A percentile compares a stretch with the other conserved stretches of the same genome.
Evolutionary conservation across 2,797 vertebrate species (phyloP).

Genomic region (Natrix natrix): DNA sequence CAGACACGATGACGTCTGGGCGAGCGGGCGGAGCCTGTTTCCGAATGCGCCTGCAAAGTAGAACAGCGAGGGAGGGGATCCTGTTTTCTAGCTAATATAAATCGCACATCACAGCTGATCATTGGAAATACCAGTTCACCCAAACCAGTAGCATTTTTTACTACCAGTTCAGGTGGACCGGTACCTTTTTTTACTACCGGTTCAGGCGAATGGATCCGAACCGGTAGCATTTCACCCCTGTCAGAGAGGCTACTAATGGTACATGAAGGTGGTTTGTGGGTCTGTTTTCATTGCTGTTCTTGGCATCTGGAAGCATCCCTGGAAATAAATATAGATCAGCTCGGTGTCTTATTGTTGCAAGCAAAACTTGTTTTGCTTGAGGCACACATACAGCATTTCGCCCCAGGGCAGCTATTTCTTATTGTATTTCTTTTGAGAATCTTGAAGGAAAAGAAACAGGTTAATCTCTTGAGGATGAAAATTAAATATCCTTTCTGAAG

Average conservation of each 20-base stretch:
- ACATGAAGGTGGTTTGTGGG: not conserved
- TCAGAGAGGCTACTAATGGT: not conserved
- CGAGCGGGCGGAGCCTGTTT: too few relatives aligned
- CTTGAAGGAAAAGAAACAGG: slow-evolving; percentile 2
- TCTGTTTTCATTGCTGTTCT: not conserved
- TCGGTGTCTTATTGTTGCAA: not conserved
- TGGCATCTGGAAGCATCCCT: not conserved
- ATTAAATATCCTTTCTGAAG: slow-evolving; percentile 34
- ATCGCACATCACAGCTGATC: too few relatives aligned
- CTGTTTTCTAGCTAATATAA: too few relatives aligned
- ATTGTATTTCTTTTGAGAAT: slow-evolving; percentile 15
- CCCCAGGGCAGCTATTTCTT: not conserved
- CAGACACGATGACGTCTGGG: too few relatives aligned
- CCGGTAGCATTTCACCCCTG: too few relatives aligned
- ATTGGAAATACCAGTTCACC: too few relatives aligned
- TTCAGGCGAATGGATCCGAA: too few relatives aligned
- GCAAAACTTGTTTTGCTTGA: not conserved
- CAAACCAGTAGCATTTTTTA: too few relatives aligned
- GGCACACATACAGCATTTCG: not conserved
- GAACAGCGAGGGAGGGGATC: too few relatives aligned
- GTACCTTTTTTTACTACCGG: too few relatives aligned
- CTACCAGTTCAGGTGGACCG: too few relatives aligned
- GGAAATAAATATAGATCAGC: not conserved
- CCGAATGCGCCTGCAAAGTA: too few relatives aligned
- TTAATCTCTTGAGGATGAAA: slow-evolving; percentile 27